Percentiles rank a stretch among this genome's conserved stretches.
These are phyloP conservation scores for Cryptocheilus praepositus DNA, from an alignment of 2,888 invertebrate genomes.

Conservation along the genomic window DNA sequence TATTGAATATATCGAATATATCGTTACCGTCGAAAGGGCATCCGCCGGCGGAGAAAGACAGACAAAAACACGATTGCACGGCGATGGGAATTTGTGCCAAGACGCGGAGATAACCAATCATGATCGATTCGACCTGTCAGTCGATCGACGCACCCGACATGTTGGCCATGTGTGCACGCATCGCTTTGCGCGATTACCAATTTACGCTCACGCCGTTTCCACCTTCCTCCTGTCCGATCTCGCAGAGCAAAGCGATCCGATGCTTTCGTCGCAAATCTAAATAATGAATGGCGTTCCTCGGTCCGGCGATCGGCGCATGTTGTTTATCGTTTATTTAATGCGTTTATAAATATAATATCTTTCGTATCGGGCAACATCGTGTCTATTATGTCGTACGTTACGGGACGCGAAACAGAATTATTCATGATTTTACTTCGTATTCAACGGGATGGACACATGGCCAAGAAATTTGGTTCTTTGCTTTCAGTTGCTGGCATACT, in stretches of 20 bases:
- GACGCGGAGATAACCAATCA: constrained; percentile 36
- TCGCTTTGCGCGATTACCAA: constrained; percentile 26
- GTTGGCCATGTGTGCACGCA: too few species aligned
- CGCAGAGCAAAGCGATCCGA: too few species aligned
- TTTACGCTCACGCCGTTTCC: too few species aligned
- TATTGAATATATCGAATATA: too few species aligned
- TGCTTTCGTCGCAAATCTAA: too few species aligned
- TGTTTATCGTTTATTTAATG: neutral
- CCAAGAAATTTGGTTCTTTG: too few species aligned
- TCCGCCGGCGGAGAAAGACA: constrained; percentile 39
- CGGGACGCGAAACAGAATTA: neutral
- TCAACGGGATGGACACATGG: too few species aligned
- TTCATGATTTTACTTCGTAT: too few species aligned
- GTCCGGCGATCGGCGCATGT: neutral
- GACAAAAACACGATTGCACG: constrained; percentile 31
- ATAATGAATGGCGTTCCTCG: too few species aligned
- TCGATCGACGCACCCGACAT: too few species aligned
- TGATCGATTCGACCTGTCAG: constrained; percentile 1
- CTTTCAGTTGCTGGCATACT: too few species aligned
- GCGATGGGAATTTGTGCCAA: constrained; percentile 5
- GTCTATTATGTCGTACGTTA: neutral
- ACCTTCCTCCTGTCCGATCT: too few species aligned
- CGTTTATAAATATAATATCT: neutral
- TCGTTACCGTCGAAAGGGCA: constrained; percentile 59
- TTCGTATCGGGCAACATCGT: neutral